Conservation (phyloP, 2,797 vertebrate species). For the Carduelis carduelis region DNA sequence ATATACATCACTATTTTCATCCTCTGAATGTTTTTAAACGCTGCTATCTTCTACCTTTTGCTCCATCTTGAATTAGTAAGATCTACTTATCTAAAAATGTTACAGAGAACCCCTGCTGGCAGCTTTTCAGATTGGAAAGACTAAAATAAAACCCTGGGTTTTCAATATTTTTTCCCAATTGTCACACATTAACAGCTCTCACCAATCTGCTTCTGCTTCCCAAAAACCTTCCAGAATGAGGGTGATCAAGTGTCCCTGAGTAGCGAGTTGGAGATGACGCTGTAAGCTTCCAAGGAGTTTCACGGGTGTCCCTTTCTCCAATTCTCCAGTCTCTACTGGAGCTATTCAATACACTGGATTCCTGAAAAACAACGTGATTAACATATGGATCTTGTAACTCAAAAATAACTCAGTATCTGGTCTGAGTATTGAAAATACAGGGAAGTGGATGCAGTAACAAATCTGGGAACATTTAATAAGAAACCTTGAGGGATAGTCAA, state of each 20-base stretch:
- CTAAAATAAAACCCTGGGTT: background rate
- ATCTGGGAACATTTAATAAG: background rate
- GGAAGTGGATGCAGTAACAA: background rate
- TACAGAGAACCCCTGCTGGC: background rate
- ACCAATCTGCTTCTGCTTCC: conserved; percentile 85
- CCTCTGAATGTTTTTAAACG: background rate
- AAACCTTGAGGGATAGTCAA: background rate
- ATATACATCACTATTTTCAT: background rate
- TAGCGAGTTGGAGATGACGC: conserved; percentile 74
- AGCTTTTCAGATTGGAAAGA: background rate
- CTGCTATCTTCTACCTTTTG: background rate
- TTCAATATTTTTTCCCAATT: background rate
- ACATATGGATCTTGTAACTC: background rate
- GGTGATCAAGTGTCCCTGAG: conserved; percentile 79
- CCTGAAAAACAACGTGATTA: conserved; percentile 68
- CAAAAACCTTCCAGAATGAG: conserved; percentile 77
- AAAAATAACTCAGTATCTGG: background rate
- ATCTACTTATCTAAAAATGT: background rate
- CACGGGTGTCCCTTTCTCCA: conserved; percentile 75
- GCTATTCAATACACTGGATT: conserved; percentile 73
- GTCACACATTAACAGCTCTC: conserved; percentile 17
- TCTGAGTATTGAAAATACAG: background rate
- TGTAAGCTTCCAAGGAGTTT: conserved; percentile 82
- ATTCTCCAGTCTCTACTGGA: conserved; percentile 80
- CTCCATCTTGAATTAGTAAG: background rate